phyloP scores from a whole-genome alignment of 2,888 invertebrate species.

The Euclidia mi region DNA sequence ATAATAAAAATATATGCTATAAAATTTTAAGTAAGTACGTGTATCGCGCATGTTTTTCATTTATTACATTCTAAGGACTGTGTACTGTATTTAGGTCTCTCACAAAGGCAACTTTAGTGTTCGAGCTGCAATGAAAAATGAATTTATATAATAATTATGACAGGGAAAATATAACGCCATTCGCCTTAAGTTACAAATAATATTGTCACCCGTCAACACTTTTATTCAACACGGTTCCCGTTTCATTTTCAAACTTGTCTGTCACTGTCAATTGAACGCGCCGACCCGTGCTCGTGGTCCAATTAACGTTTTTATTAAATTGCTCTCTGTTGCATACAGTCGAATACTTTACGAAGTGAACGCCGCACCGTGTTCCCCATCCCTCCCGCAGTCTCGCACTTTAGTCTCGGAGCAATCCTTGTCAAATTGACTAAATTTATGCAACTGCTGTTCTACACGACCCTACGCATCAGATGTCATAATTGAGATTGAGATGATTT shows the following conservation, averaged over 20 bases:
- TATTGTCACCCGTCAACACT: slow-evolving; percentile 30
- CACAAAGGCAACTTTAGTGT: too few species aligned
- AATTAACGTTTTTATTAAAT: slow-evolving; percentile 59
- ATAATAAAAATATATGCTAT: too few species aligned
- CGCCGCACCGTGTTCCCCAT: slow-evolving; percentile 23
- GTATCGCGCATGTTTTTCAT: too few species aligned
- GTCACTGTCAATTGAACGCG: slow-evolving; percentile 46
- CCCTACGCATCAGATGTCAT: slow-evolving; percentile 83
- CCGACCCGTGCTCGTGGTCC: slow-evolving; percentile 41
- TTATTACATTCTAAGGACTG: too few species aligned
- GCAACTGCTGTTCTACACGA: slow-evolving; percentile 74
- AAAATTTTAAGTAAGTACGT: too few species aligned
- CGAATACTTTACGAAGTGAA: slow-evolving; percentile 56
- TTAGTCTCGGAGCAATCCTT: slow-evolving; percentile 62
- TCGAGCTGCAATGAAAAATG: too few species aligned
- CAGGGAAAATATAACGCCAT: slow-evolving; percentile 1
- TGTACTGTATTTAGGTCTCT: too few species aligned
- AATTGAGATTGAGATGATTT: too few species aligned
- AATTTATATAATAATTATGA: background rate
- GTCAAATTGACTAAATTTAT: slow-evolving; percentile 88
- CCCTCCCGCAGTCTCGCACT: slow-evolving; percentile 15
- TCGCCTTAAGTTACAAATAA: slow-evolving; percentile 26
- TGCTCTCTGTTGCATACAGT: slow-evolving; percentile 43
- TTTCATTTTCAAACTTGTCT: slow-evolving; percentile 52
- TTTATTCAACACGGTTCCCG: slow-evolving; percentile 42